Conservation (phyloP, 2,113 vertebrate species). For the Hystrix cristata region DNA sequence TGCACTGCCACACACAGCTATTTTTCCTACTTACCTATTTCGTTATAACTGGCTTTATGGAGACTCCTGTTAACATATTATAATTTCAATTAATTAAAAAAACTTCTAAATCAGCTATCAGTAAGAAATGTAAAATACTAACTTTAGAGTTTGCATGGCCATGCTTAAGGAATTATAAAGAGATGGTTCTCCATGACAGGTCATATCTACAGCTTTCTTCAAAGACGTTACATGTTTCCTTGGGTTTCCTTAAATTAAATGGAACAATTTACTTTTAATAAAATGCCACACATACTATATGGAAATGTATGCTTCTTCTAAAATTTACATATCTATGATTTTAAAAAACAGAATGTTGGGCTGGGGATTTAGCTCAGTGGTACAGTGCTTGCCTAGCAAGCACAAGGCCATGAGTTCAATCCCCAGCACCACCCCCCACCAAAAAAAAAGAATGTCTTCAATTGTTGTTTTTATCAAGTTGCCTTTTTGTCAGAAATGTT, state of each 20-base stretch:
- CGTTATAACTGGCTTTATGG: neutral
- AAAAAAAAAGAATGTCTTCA: neutral
- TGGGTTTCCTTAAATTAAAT: slow-evolving; percentile 92
- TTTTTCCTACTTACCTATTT: slow-evolving; percentile 7
- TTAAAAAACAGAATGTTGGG: neutral
- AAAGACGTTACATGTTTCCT: slow-evolving; percentile 94
- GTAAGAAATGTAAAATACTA: slow-evolving; percentile 83
- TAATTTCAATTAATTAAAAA: slow-evolving; percentile 59
- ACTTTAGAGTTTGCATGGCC: slow-evolving; percentile 96
- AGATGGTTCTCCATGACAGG: slow-evolving; percentile 96
- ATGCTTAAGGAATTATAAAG: slow-evolving; percentile 96
- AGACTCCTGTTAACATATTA: neutral
- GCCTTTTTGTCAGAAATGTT: slow-evolving; percentile 33
- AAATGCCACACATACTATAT: neutral
- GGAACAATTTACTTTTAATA: slow-evolving; percentile 63
- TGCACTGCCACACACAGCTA: neutral
- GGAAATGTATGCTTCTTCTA: neutral
- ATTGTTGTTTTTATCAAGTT: slow-evolving; percentile 42
- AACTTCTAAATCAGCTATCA: slow-evolving; percentile 18
- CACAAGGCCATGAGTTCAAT: too few species aligned
- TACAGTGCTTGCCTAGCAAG: too few species aligned
- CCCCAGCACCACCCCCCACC: too few species aligned
- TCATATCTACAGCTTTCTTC: slow-evolving; percentile 95
- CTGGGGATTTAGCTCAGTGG: too few species aligned
- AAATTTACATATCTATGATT: neutral